Evolutionary conservation across 2,888 invertebrate genomes (phyloP), one percentile per base, ranked within the genome.

Genomic region (Willowsia nigromaculata): DNA sequence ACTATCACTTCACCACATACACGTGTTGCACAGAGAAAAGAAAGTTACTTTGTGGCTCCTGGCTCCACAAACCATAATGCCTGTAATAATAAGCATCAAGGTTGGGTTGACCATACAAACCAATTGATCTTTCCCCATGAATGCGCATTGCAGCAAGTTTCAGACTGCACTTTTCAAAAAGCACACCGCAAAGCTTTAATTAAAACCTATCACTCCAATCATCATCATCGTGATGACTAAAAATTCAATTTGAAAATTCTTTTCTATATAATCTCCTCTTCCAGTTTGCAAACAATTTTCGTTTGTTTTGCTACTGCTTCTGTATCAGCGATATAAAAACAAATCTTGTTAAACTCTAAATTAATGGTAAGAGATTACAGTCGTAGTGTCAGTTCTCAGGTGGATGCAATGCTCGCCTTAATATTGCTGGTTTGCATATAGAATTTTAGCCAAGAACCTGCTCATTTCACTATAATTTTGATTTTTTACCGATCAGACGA

Each of bases 231-330:
- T 74, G 25, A 74, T 74, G 33, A 62, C 62, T 27, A 71, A 71
- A 71, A 71, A 71, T n/a, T 71, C 71, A 71, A 71, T 47, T 74
- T 74, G 25, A 47, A 43, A 47, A 47, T 74, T 25, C 40, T 71
- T 40, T 74, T 22, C 65, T 65, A 18, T 74, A 15, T 74, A 40
- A 47, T 47, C 15, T 47, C 47, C 7, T 13, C 47, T 7, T 47
- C 7, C 47, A 47, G 47, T 47, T 47, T n/a, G 71, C 25, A 62
- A 62, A 62, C 40, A 68, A 30, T 68, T 40, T 37, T 71, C 40
- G 4, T 71, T 30, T 33, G 9, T 40, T 37, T 40, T 71, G 11
- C 47, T 47, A 13, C 11, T 47, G 15, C 15, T 47, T 5, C 15
- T 9, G n/a, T n/a, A n/a, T n/a, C n/a, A n/a, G n/a, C n/a, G 7